phyloP scores from a whole-genome alignment of 1,140 invertebrate species.

The Phymorhynchus buccinoides region DNA sequence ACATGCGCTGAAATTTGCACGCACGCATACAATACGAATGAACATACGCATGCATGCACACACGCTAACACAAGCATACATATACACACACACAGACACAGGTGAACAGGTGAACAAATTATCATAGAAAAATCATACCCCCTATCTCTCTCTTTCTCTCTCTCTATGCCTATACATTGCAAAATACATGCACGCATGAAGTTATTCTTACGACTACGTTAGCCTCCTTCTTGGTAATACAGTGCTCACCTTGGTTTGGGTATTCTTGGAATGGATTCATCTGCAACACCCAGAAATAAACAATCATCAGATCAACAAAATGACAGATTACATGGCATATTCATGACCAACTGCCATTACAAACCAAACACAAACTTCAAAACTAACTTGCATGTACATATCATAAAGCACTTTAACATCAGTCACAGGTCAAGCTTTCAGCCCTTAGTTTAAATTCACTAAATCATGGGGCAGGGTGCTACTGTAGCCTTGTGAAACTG shows the following conservation, averaged over 20 bases:
- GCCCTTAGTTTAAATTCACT: no score
- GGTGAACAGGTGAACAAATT: not conserved
- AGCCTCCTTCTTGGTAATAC: not conserved
- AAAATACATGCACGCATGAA: no score
- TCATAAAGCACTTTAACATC: no score
- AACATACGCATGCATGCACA: not conserved
- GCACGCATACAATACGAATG: no score
- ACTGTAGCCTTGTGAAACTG: no score
- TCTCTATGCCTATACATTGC: no score
- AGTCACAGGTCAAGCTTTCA: no score
- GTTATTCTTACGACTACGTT: no score
- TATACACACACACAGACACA: conserved; percentile 3
- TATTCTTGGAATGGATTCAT: conserved; percentile 28
- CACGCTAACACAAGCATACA: not conserved
- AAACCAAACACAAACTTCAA: not conserved
- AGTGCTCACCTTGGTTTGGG: not conserved
- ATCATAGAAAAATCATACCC: not conserved
- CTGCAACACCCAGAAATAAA: not conserved
- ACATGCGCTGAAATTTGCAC: no score
- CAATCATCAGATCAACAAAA: not conserved
- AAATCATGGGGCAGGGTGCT: no score
- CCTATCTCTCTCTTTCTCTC: no score
- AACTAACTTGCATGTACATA: no score
- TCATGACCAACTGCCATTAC: not conserved
- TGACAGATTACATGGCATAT: not conserved